Percentiles rank a stretch among this genome's conserved stretches.
These are phyloP conservation scores for Periophthalmus magnuspinnatus DNA, from an alignment of 2,797 vertebrate species.

Conservation along the genomic window DNA sequence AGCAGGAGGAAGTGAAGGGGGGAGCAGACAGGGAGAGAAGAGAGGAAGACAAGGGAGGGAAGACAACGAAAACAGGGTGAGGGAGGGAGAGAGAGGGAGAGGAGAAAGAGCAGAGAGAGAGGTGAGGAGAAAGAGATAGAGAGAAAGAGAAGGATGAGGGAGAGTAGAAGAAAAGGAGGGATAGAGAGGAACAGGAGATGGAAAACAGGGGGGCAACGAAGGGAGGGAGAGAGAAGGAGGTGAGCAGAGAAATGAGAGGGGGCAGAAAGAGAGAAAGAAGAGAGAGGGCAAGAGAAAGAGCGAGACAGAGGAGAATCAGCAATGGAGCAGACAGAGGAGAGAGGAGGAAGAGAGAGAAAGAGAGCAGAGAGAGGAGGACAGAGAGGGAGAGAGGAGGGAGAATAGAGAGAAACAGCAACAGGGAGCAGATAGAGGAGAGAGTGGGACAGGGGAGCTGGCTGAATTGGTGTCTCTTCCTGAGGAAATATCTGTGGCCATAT, in stretches of 20 bases:
- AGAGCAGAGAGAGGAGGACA: background rate
- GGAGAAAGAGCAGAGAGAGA: background rate
- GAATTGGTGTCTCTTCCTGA: slow-evolving; percentile 74
- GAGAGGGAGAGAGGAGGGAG: background rate
- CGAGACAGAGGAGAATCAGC: too few species aligned
- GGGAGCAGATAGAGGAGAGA: slow-evolving; percentile 20
- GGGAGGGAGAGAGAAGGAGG: too few species aligned
- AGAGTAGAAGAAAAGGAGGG: background rate
- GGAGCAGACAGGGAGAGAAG: background rate
- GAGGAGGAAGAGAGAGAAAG: too few species aligned
- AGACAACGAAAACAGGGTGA: background rate
- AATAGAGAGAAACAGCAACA: slow-evolving; percentile 29
- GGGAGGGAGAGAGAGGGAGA: too few species aligned
- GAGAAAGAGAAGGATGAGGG: background rate
- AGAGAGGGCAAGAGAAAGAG: too few species aligned
- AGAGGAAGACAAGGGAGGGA: background rate
- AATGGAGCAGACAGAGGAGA: too few species aligned
- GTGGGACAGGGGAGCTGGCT: slow-evolving; percentile 33
- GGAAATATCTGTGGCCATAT: slow-evolving; percentile 77
- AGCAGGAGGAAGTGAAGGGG: too few species aligned
- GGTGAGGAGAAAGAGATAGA: too few species aligned
- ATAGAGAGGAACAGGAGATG: background rate
- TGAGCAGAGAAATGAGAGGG: too few species aligned
- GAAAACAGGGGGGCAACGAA: too few species aligned
- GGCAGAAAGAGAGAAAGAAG: too few species aligned